Conservation (phyloP, 2,888 invertebrate species). For the Patella depressa region DNA sequence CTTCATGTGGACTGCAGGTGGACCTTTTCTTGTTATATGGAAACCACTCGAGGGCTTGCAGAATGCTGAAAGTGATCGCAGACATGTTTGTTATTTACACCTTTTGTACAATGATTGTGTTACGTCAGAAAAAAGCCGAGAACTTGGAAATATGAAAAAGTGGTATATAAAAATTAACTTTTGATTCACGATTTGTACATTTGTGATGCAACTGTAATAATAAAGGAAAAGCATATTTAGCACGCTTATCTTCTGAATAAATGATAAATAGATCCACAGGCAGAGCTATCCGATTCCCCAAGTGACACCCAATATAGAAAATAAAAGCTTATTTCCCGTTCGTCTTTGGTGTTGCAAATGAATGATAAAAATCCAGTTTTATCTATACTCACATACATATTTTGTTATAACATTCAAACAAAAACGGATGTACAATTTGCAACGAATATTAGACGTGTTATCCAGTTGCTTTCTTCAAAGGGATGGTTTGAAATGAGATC, state of each 20-base stretch:
- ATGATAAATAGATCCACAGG: not conserved
- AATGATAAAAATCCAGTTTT: too few relatives aligned
- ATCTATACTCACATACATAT: too few relatives aligned
- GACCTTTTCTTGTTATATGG: not conserved
- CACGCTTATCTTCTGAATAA: not conserved
- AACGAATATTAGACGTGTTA: too few relatives aligned
- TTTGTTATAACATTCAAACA: too few relatives aligned
- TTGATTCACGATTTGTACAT: not conserved
- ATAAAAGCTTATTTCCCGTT: too few relatives aligned
- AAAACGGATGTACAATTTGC: too few relatives aligned
- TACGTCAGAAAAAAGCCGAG: constrained; percentile 7
- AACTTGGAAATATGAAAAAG: not conserved
- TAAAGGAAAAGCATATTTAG: not conserved
- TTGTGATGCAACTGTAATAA: constrained; percentile 9
- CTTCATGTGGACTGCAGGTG: constrained; percentile 4
- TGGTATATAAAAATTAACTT: not conserved
- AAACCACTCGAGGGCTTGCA: constrained; percentile 8
- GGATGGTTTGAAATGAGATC: too few relatives aligned
- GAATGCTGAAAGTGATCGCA: not conserved
- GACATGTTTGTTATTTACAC: not conserved
- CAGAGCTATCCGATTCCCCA: not conserved
- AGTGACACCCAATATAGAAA: too few relatives aligned
- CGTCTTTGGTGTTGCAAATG: too few relatives aligned
- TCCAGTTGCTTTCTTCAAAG: too few relatives aligned
- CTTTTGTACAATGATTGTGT: not conserved